Base-by-base conservation (phyloP, 2,113 vertebrate genomes). In the Paralichthys olivaceus region DNA sequence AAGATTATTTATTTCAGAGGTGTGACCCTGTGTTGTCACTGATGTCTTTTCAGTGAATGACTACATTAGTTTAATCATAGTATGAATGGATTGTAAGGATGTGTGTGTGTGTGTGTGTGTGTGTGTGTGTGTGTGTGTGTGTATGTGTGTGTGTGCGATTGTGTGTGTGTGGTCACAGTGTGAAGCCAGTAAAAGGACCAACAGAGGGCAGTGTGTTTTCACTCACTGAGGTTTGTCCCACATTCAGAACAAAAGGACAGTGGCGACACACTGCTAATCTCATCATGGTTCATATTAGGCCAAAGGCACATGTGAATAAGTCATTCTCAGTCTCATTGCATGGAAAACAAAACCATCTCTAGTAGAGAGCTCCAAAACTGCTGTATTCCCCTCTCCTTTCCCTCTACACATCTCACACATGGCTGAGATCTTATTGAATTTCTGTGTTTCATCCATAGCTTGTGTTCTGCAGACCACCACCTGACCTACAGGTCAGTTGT, bases 131-230 rank as follows among this genome's bases (percentile, higher is more conserved):
- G 59, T 64, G 54, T 54, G 20, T 28, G 23, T 32, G 57, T 59
- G 62, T 56, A 25, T 54, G 40, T 53, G 47, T 80, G 77, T 47
- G 25, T 28, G 45, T 54, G 57, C 55, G 62, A 51, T 25, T 56
- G 34, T 54, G 72, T 62, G 25, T n/a, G 66, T 69, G 59, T 61
- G 54, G 29, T 58, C 32, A 57, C 29, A 66, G 26, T 49, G 5
- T 32, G 11, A 17, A 43, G 62, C 34, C 43, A 54, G 6, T 61
- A 13, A n/a, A 51, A 54, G 49, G 58, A 65, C 89, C 91, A 92
- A 85, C 79, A 94, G 92, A 89, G 87, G 92, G 90, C 92, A 92
- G 81, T 92, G 72, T 90, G 70, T 87, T 89, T 88, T 88, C 91
- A 93, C 58, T 72, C 79, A 87, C 12, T 59, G 29, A 60, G 8